Base-by-base conservation (phyloP, 2,888 invertebrate genomes). In the Encarsia formosa region DNA sequence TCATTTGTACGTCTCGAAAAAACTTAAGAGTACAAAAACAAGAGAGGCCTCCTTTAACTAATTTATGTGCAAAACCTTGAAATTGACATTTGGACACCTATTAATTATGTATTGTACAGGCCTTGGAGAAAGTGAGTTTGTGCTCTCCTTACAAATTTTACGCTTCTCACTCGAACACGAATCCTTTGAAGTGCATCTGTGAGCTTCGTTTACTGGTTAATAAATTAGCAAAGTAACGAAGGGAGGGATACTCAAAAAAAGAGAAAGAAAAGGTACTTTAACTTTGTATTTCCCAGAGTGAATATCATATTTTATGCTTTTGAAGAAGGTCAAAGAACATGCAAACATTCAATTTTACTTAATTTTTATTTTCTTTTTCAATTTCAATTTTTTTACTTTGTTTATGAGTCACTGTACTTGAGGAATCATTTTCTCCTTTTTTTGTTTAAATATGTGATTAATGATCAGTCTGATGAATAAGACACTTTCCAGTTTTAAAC, bases 221-320 rank as follows among this genome's bases (percentile, higher is more conserved):
- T 56, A 56, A 56, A 56, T 56, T 52, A 44, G 20, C 45, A 22
- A 49, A 51, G 55, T 55, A 55, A 55, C 51, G 55, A 55, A 51
- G 38, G n/a, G 44, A 38, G 26, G 31, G 34, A 34, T n/a, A n/a
- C 34, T 15, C 26, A 47, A 34, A 48, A 50, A 54, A 45, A 40
- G 38, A 47, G 9, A 29, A 11, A 6, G 18, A 38, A 40, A 44
- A 23, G 23, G 31, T 37, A 31, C 44, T 41, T 35, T 26, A 24
- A 29, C 44, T 46, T 46, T 16, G 45, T 44, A 41, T 31, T 41
- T 26, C 42, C 37, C 45, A 40, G 29, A 8, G 40, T 18, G 35
- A 23, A 24, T 34, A 11, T 40, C 45, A 41, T 48, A 48, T 51
- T 47, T 54, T 43, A 47, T 29, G 23, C 34, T 40, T 41, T 26